Conservation (phyloP, 2,113 vertebrate species). For the Oostethus manadensis region DNA sequence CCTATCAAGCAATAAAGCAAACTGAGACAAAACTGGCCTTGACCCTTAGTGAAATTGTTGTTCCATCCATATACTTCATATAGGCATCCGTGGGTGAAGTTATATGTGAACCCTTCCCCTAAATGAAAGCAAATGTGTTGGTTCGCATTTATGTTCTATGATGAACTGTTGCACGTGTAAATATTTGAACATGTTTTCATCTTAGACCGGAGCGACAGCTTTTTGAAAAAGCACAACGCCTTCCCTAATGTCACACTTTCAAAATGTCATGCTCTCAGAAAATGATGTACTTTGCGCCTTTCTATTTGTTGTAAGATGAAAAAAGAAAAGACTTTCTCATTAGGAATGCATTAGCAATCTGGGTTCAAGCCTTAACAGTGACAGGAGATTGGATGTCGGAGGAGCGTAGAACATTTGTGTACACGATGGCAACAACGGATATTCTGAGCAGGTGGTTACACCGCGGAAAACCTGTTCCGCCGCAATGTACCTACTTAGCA, state of each 20-base stretch:
- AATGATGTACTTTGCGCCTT: slow-evolving; percentile 54
- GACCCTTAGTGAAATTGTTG: slow-evolving; percentile 33
- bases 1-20: slow-evolving; percentile 51
- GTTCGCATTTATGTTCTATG: slow-evolving; percentile 59
- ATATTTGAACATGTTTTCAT: slow-evolving; percentile 41
- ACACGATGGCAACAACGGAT: slow-evolving; percentile 5
- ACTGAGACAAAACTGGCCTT: slow-evolving; percentile 57
- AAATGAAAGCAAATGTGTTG: slow-evolving; percentile 60
- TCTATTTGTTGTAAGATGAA: slow-evolving; percentile 44
- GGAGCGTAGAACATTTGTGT: slow-evolving; percentile 26
- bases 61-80: slow-evolving; percentile 45
- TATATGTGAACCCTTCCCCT: slow-evolving; percentile 60
- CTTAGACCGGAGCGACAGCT: slow-evolving; percentile 30
- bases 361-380: slow-evolving; percentile 35
- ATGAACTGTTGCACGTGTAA: slow-evolving; percentile 41
- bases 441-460: slow-evolving; percentile 15
- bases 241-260: slow-evolving; percentile 57
- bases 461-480: neutral
- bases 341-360: slow-evolving; percentile 43
- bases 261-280: slow-evolving; percentile 56
- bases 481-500: neutral
- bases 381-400: slow-evolving; percentile 21
- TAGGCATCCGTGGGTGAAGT: slow-evolving; percentile 52
- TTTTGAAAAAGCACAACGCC: slow-evolving; percentile 35
- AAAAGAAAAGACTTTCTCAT: slow-evolving; percentile 42